These are phyloP conservation scores for Hipposideros armiger DNA, from an alignment of 2,113 vertebrate genomes.

Conservation along the genomic window DNA sequence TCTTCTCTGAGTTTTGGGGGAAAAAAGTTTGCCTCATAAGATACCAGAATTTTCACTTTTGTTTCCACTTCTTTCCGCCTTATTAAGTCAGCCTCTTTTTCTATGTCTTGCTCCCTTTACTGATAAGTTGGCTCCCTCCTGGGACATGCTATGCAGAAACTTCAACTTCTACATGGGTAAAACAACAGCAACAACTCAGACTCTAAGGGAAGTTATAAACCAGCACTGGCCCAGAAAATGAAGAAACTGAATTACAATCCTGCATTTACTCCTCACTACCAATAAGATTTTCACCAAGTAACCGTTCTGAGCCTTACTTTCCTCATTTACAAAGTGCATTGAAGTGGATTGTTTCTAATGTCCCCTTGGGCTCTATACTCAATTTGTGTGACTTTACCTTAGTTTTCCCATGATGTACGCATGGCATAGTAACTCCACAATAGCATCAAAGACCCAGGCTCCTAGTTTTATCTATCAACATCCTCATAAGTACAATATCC, in stretches of 20 bases:
- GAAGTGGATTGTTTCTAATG: background rate
- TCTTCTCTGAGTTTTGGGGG: background rate
- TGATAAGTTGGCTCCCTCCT: background rate
- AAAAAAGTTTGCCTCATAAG: background rate
- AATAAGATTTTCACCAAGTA: background rate
- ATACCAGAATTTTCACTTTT: background rate
- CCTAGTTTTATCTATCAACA: background rate
- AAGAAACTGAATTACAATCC: background rate
- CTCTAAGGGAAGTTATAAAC: background rate
- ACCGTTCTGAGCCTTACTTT: background rate
- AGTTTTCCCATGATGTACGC: background rate
- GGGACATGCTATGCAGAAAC: conserved; percentile 17
- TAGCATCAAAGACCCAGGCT: background rate
- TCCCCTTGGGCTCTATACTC: background rate
- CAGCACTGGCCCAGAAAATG: background rate
- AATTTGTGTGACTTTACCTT: background rate
- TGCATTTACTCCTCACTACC: background rate
- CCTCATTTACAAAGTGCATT: background rate
- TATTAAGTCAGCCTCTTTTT: background rate
- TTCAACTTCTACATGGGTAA: background rate
- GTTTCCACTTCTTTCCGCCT: background rate
- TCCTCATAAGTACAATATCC: background rate
- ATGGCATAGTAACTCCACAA: background rate
- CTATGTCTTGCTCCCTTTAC: background rate
- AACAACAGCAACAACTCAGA: background rate